phyloP scores from a whole-genome alignment of 2,113 vertebrate genomes.

The Chlamydotis undulata region DNA sequence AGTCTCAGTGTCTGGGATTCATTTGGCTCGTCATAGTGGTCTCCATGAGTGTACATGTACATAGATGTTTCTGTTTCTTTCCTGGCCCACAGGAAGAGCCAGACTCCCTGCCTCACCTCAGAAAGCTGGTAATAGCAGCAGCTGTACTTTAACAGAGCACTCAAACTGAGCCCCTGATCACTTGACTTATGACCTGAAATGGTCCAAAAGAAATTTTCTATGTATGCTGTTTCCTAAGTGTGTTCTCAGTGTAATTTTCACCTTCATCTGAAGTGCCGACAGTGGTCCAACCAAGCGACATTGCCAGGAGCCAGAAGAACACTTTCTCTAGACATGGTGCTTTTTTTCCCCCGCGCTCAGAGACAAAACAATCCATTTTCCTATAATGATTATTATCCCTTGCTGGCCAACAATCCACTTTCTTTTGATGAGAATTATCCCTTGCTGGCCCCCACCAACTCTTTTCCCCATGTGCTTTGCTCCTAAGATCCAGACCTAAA shows the following conservation, averaged over 20 bases:
- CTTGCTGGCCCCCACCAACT: neutral
- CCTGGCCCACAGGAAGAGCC: neutral
- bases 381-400: neutral
- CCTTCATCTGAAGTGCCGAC: neutral
- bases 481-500: neutral
- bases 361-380: neutral
- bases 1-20: neutral
- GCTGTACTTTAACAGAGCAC: neutral
- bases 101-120: neutral
- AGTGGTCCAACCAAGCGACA: neutral
- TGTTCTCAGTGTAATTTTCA: neutral
- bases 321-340: neutral
- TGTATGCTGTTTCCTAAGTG: neutral
- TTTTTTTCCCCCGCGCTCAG: accelerated
- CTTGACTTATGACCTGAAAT: neutral
- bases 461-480: neutral
- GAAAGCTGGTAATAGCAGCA: neutral
- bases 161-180: neutral
- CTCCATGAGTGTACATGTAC: neutral
- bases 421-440: neutral
- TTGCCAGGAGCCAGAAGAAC: neutral
- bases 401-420: neutral
- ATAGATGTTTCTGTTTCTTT: neutral
- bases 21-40: neutral
- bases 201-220: neutral